Evolutionary conservation across 1,140 invertebrate species (phyloP).

Genomic region (Pogonomyrmex californicus): DNA sequence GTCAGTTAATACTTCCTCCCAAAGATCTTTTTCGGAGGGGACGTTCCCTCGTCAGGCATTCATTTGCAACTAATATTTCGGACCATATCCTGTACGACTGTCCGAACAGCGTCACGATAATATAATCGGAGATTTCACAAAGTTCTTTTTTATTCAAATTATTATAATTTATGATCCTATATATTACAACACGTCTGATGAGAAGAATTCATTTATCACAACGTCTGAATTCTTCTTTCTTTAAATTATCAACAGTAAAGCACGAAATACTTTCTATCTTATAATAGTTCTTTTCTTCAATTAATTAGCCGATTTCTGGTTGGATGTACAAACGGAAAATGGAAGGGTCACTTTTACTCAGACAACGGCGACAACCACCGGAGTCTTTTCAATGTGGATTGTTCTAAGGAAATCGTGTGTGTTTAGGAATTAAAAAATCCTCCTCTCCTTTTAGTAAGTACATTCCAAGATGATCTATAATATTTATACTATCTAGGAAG

Average conservation of each 20-base stretch:
- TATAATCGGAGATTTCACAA: background rate
- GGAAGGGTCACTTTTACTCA: conserved; percentile 7
- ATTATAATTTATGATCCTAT: background rate
- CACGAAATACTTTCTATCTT: conserved; percentile 60
- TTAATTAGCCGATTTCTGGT: background rate
- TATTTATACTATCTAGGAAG: background rate
- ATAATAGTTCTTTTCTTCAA: conserved; percentile 46
- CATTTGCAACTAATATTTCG: conserved; percentile 44
- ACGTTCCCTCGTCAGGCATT: background rate
- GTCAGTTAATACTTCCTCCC: conserved; percentile 70
- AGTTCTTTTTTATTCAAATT: background rate
- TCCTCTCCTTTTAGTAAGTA: conserved; percentile 8
- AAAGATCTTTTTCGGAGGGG: conserved; percentile 67
- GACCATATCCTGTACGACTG: conserved; percentile 28
- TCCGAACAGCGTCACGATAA: background rate
- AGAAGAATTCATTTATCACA: background rate
- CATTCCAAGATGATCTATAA: background rate
- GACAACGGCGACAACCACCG: background rate
- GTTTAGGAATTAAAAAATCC: background rate
- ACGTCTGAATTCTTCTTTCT: background rate
- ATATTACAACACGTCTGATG: background rate
- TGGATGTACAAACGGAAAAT: conserved; percentile 44
- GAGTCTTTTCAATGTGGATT: background rate
- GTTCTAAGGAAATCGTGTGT: conserved; percentile 2
- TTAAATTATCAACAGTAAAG: conserved; percentile 55